phyloP scores from a whole-genome alignment of 1,140 invertebrate species.

The Babylonia areolata region DNA sequence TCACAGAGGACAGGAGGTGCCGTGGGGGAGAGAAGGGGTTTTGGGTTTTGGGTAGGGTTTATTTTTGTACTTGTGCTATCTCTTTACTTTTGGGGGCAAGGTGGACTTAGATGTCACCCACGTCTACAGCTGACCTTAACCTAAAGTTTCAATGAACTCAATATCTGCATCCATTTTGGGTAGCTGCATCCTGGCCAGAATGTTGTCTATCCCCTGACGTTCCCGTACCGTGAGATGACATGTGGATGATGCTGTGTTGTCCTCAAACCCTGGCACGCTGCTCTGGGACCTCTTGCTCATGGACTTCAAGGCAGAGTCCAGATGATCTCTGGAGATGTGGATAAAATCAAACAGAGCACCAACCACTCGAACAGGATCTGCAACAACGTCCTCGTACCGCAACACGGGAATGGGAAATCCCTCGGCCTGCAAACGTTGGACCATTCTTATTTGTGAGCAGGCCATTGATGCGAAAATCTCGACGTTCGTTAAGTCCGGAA shows the following conservation, averaged over 20 bases:
- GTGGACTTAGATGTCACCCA: no score
- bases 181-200: no score
- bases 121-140: no score
- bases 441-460: neutral
- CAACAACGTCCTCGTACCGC: neutral
- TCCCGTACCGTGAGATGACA: no score
- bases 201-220: no score
- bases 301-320: neutral
- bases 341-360: neutral
- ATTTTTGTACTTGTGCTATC: no score
- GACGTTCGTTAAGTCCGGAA: neutral
- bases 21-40: no score
- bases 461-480: neutral
- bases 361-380: neutral
- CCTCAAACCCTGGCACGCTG: neutral
- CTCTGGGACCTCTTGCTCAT: neutral
- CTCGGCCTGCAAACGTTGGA: neutral
- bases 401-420: neutral
- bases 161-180: no score
- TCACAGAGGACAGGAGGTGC: no score
- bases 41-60: no score
- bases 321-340: neutral
- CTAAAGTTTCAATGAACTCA: no score
- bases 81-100: no score
- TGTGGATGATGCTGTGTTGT: neutral